Evolutionary conservation across 1,140 invertebrate genomes (phyloP).

Genomic region (Pogonomyrmex barbatus): DNA sequence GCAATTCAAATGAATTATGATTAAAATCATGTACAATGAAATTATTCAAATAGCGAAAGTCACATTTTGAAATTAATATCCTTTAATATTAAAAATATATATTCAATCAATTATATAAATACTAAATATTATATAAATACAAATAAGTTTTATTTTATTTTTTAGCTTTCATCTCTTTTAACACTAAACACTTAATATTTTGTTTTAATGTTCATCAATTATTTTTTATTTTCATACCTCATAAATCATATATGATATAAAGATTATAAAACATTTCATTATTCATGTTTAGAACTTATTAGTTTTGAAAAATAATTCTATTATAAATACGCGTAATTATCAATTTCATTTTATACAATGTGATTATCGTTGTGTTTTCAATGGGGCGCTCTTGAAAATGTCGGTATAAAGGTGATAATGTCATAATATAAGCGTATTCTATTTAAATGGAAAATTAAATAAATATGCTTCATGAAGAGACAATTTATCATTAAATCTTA

Average conservation of each 20-base stretch:
- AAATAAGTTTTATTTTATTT: slow-evolving; percentile 2
- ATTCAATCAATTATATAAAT: neutral
- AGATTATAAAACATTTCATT: neutral
- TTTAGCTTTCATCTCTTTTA: neutral
- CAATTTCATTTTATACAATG: neutral
- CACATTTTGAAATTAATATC: neutral
- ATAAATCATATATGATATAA: neutral
- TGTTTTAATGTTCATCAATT: slow-evolving; percentile 1
- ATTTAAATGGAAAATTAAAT: neutral
- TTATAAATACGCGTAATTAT: slow-evolving; percentile 10
- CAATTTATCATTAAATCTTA: neutral
- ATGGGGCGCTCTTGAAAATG: neutral
- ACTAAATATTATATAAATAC: neutral
- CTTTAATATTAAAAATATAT: slow-evolving; percentile 1
- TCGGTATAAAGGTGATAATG: neutral
- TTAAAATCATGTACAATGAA: neutral
- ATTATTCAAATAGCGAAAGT: slow-evolving; percentile 2
- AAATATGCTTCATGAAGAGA: neutral
- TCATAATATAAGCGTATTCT: neutral
- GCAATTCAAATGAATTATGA: neutral
- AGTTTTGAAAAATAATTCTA: neutral
- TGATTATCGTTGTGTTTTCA: neutral
- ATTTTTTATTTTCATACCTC: neutral
- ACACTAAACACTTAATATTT: neutral
- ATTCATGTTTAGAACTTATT: neutral